Conservation (phyloP, 2,888 invertebrate species). For the Aethes cnicana region DNA sequence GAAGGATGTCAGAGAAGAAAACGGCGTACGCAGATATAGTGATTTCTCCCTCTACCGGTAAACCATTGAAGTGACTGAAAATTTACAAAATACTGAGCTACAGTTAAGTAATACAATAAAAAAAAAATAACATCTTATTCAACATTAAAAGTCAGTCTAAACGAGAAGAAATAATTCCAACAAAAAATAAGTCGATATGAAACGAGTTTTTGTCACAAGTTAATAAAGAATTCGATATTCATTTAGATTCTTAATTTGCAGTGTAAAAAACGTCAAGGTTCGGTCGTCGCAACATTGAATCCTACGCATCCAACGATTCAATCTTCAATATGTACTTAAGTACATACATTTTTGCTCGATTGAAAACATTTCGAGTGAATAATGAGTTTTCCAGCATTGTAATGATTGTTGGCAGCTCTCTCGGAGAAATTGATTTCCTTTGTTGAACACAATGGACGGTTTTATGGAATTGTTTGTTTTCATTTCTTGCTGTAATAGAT, state of each 20-base stretch:
- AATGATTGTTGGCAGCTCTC: slow-evolving; percentile 50
- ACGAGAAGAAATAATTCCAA: no score
- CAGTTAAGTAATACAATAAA: not conserved
- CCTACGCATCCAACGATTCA: no score
- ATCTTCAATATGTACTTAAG: no score
- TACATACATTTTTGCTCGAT: slow-evolving; percentile 32
- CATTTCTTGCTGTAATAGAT: slow-evolving; percentile 17
- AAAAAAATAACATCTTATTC: no score
- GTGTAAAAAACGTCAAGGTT: slow-evolving; percentile 5
- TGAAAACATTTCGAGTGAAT: slow-evolving; percentile 40
- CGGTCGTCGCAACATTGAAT: slow-evolving; percentile 39
- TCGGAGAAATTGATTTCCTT: slow-evolving; percentile 26
- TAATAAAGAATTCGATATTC: slow-evolving; percentile 13
- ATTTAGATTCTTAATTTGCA: not conserved
- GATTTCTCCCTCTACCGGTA: slow-evolving; percentile 92
- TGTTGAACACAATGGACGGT: slow-evolving; percentile 28
- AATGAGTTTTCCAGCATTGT: slow-evolving; percentile 48
- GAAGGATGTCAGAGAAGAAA: slow-evolving; percentile 89
- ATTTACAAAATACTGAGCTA: slow-evolving; percentile 6
- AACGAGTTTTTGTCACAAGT: slow-evolving; percentile 10
- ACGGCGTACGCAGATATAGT: slow-evolving; percentile 92
- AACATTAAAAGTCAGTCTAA: no score
- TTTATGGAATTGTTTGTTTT: slow-evolving; percentile 21
- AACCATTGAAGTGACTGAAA: slow-evolving; percentile 90
- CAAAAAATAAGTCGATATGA: not conserved